These are phyloP conservation scores for Limnodromus scolopaceus DNA, from an alignment of 2,797 vertebrate genomes.

Conservation along the genomic window DNA sequence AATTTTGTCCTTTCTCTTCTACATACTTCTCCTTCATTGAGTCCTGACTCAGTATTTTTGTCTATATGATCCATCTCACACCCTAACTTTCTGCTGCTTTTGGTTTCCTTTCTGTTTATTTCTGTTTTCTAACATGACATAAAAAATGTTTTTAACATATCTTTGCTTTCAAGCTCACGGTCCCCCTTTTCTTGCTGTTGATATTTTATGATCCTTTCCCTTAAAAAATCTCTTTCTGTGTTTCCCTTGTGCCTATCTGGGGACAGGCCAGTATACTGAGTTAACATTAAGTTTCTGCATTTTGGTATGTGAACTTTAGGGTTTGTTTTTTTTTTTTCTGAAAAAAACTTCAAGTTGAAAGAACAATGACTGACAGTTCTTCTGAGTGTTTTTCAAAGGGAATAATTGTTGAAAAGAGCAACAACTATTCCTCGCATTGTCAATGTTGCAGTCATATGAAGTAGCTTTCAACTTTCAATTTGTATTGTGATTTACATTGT, in stretches of 20 bases:
- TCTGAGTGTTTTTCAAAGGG: not conserved
- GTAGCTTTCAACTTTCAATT: not conserved
- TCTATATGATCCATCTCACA: not conserved
- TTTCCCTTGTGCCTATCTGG: not conserved
- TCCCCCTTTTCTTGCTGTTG: not conserved
- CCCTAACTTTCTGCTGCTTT: not conserved
- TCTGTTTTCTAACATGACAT: not conserved
- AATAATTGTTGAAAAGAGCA: not conserved
- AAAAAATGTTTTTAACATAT: not conserved
- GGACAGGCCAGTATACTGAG: not conserved
- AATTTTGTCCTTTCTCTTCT: not conserved
- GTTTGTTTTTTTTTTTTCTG: not conserved
- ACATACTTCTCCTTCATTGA: not conserved
- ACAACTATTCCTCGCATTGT: not conserved
- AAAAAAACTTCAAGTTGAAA: not conserved
- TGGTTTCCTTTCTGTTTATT: not conserved
- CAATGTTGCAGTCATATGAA: not conserved
- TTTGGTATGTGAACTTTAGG: not conserved
- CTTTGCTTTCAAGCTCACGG: rapidly evolving
- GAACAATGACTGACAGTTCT: not conserved
- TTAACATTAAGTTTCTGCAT: not conserved
- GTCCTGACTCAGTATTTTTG: not conserved
- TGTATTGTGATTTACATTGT: not conserved
- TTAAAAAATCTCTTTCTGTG: not conserved
- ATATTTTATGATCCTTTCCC: not conserved